Evolutionary conservation across 2,888 invertebrate species (phyloP), one percentile per base, ranked within the genome.

Genomic region (Scrobipalpa atriplicella): DNA sequence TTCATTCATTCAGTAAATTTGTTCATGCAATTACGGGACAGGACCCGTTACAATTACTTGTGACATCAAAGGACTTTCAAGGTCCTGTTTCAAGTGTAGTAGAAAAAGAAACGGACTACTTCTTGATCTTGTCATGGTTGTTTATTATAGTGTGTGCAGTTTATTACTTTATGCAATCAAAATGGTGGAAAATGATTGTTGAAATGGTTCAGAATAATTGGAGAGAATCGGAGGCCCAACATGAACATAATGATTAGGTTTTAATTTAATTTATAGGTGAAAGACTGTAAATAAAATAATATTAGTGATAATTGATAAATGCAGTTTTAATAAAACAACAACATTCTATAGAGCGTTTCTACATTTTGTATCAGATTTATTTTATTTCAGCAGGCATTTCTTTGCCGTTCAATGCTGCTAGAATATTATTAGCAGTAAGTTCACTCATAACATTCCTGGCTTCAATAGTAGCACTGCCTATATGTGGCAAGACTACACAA

Each of bases 381-480:
- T 85, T 81, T 52, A 95, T 86, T 83, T 95, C 95, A 5, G 95
- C 94, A 0, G 96, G 95, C 96, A 98, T 96, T 72, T 93, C 82
- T 62, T 89, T 80, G 1, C 94, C 95, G 64, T 95, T 94, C 1
- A 99, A 84, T 0, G 94, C 98, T 41, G 96, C 95, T 58, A 98
- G 79, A 75, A 99, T 96, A 89, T 99, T 99, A 66, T 93, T 90
- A 0, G 97, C 97, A 0, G 98, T 96, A 54, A 98, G 91, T 60
- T 94, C 90, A 2, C 97, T 96, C 99, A 99, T 99, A 66, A 94
- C 94, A 65, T 94, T 94, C 70, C 99, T 94, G 0, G 98, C 95
- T 82, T 96, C 95, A 65, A 94, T 94, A 0, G 97, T 95, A 5
- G 99, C 98, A 90, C 98, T 98, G 47, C 98, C 99, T 77, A 99